Conservation (phyloP, 2,797 vertebrate species). For the Sebastes variabilis region DNA sequence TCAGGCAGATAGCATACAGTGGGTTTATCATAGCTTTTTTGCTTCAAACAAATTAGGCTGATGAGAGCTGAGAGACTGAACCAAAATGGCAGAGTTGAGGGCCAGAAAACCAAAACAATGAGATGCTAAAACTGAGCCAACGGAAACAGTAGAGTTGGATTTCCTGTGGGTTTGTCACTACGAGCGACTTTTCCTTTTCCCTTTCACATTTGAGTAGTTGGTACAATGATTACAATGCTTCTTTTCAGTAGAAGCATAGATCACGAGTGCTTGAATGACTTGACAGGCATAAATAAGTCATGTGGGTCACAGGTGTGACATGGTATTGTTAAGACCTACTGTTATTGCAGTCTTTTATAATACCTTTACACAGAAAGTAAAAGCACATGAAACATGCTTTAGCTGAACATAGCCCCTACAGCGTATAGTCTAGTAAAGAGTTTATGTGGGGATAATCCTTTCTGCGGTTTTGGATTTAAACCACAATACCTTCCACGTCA, state of each 20-base stretch:
- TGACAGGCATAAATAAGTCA: neutral
- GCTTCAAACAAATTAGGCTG: neutral
- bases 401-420: slow-evolving; percentile 16
- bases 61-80: neutral
- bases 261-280: neutral
- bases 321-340: neutral
- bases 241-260: neutral
- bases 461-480: slow-evolving; percentile 35
- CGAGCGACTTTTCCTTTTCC: neutral
- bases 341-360: neutral
- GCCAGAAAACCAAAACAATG: neutral
- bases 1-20: neutral
- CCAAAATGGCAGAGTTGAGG: neutral
- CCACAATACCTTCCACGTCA: slow-evolving; percentile 32
- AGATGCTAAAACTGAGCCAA: neutral
- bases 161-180: neutral
- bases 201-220: neutral
- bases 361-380: neutral
- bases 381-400: slow-evolving; percentile 17
- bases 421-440: slow-evolving; percentile 1
- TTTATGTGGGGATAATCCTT: slow-evolving; percentile 54
- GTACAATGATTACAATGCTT: neutral
- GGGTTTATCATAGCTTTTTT: neutral
- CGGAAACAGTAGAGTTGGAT: neutral
- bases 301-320: neutral